Base-by-base conservation (phyloP, 2,113 vertebrate genomes). In the Notarius lentiginosus region DNA sequence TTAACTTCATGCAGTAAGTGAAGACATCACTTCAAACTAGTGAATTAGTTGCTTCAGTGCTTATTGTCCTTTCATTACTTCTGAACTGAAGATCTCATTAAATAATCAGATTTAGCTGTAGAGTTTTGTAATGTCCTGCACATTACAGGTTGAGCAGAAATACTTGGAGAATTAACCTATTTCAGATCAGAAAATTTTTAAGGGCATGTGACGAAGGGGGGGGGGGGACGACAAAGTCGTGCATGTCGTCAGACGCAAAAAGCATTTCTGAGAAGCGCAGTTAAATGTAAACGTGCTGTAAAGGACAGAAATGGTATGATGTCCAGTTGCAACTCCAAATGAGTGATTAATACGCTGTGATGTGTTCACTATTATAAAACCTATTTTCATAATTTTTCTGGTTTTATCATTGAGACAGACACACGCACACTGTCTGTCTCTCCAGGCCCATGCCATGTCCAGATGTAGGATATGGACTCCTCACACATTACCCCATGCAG, bases 401-500 rank as follows among this genome's bases (percentile, higher is more conserved):
- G 70, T 15, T 15, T 85, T 72, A 15, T 30, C 4, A 20, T n/a
- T 0, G 12, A 85, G 30, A 61, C n/a, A 17, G 30, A 49, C 66
- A 8, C 51, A 73, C 30, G 14, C n/a, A 2, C 27, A 30, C 66
- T 14, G 7, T 53, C 65, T 87, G 77, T 60, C 47, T 89, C 53
- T 89, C 53, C 61, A 5, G 18, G n/a, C 80, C 76, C 86, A 88
- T 86, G 61, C 91, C 80, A 83, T 85, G 82, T 87, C 88, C 89
- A 90, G 89, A 91, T 90, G 90, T 87, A 15, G 55, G 27, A 87
- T 77, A 88, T 81, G 30, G 75, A 85, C 83, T 90, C 73, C 84
- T 88, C 87, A 84, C 75, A 72, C 27, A 63, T 91, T 84, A 89
- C 88, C 83, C 92, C 90, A 90, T 89, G 84, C 86, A 79, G 89